A percentile compares a stretch with the other conserved stretches of the same genome.
These are phyloP conservation scores for Nomia melanderi DNA, from an alignment of 1,140 invertebrate genomes.

Conservation along the genomic window DNA sequence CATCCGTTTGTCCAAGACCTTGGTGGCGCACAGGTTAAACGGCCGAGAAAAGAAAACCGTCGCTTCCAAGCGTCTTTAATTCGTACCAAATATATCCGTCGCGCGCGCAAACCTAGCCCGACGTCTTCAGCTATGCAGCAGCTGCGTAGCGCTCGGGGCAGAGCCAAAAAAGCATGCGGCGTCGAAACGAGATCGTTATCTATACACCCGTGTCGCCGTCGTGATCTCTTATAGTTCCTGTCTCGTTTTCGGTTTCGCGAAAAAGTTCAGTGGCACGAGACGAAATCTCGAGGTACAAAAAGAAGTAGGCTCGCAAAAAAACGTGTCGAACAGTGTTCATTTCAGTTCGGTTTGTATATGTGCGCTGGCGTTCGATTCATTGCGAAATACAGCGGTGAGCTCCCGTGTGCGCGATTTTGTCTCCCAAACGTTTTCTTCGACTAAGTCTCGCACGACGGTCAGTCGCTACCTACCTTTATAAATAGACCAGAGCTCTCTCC, in stretches of 20 bases:
- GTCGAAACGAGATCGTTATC: background rate
- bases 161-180: background rate
- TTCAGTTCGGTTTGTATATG: background rate
- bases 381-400: conserved; percentile 46
- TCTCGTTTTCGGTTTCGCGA: no score
- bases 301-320: no score
- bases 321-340: background rate
- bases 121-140: background rate
- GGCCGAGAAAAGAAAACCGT: background rate
- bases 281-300: background rate
- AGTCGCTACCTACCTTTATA: conserved; percentile 61
- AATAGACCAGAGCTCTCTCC: conserved; percentile 65
- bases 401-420: background rate
- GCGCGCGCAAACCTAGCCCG: background rate
- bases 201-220: no score
- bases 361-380: conserved; percentile 2
- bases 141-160: background rate
- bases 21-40: background rate
- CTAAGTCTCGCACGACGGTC: conserved; percentile 30
- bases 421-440: conserved; percentile 47
- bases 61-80: background rate
- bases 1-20: background rate
- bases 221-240: no score
- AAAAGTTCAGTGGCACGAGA: background rate
- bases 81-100: background rate